Evolutionary conservation across 2,113 vertebrate genomes (phyloP).

Genomic region (Pluvialis apricaria): DNA sequence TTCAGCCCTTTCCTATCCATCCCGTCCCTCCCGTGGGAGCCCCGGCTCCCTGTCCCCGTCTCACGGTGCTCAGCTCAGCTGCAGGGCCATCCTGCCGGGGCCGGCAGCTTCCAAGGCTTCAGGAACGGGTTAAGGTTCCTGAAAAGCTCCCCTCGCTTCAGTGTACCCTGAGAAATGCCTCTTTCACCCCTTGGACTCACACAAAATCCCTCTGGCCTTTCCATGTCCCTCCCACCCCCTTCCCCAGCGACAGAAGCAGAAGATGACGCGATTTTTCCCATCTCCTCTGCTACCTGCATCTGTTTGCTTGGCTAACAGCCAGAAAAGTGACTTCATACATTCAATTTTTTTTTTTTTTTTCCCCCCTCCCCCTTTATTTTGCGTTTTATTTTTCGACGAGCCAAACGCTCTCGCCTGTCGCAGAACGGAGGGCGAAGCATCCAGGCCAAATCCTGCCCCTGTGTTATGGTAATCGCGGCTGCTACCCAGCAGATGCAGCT

Average conservation of each 20-base stretch:
- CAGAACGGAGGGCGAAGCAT: background rate
- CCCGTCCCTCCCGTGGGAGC: background rate
- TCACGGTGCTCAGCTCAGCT: accelerated
- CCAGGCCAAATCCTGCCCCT: slow-evolving; percentile 41
- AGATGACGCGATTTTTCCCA: background rate
- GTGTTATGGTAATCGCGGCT: slow-evolving; percentile 67
- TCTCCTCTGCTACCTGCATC: slow-evolving; percentile 30
- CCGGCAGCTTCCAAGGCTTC: background rate
- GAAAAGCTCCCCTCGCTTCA: background rate
- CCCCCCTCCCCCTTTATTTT: background rate
- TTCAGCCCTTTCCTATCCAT: background rate
- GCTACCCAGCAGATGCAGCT: slow-evolving; percentile 57
- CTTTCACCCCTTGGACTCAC: background rate
- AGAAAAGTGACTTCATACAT: slow-evolving; percentile 33
- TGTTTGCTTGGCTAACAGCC: slow-evolving; percentile 34
- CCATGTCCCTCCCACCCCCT: background rate
- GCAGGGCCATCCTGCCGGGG: accelerated
- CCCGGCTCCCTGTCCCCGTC: background rate
- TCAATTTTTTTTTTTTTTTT: background rate
- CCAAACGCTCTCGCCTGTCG: background rate
- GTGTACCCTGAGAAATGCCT: background rate
- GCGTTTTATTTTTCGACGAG: background rate
- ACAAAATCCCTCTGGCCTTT: background rate
- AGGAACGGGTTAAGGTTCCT: background rate
- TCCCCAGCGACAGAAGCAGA: background rate